Percentiles rank a stretch among this genome's conserved stretches.
Evolutionary conservation across 2,888 invertebrate genomes (phyloP).

Genomic region (Cephalotes varians): DNA sequence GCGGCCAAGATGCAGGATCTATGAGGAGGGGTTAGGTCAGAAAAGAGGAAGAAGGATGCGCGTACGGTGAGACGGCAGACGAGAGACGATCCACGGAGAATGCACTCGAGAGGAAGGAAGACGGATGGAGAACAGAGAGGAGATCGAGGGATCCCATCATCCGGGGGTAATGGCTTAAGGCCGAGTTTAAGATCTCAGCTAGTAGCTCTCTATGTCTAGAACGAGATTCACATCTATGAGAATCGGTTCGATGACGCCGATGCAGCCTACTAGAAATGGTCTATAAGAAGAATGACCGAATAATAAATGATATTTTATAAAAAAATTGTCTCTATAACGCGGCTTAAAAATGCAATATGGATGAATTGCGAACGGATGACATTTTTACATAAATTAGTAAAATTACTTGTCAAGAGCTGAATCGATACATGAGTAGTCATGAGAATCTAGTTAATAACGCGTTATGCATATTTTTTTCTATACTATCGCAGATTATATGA

Average conservation of each 20-base stretch:
- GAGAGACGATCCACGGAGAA: conserved; percentile 57
- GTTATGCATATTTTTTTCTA: neutral
- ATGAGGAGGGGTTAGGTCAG: conserved; percentile 58
- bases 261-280: conserved; percentile 10
- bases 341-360: neutral
- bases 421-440: neutral
- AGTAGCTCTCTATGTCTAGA: conserved; percentile 33
- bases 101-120: conserved; percentile 52
- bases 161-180: conserved; percentile 83
- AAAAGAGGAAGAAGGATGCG: conserved; percentile 67
- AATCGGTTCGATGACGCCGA: conserved; percentile 31
- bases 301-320: neutral
- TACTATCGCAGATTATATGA: neutral
- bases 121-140: conserved; percentile 70
- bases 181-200: conserved; percentile 67
- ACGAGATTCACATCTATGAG: conserved; percentile 42
- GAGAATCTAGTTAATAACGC: neutral
- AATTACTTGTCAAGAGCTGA: neutral
- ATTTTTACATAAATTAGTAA: neutral
- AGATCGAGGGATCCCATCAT: conserved; percentile 68
- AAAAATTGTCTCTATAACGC: neutral
- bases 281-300: neutral
- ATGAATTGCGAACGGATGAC: no score
- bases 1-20: conserved; percentile 85
- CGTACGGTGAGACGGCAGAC: conserved; percentile 26